Conservation (phyloP, 2,113 vertebrate genomes). For the Chloroceryle aenea region DNA sequence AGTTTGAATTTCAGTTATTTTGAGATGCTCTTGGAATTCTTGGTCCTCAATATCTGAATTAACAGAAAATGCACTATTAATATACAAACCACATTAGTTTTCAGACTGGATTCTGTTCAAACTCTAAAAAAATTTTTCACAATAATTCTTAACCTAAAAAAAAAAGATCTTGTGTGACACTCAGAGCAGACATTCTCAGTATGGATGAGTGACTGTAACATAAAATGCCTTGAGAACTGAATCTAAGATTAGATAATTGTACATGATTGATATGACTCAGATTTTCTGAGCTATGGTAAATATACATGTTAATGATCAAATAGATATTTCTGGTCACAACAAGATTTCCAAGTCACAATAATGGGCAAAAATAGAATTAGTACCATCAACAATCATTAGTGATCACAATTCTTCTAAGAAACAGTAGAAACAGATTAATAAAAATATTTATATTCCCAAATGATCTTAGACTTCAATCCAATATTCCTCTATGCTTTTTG, state of each 20-base stretch:
- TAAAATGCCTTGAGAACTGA: not conserved
- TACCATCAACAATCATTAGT: not conserved
- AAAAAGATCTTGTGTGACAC: not conserved
- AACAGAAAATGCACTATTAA: not conserved
- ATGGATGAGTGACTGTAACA: not conserved
- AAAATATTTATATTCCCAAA: not conserved
- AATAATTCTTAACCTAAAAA: not conserved
- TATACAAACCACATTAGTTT: not conserved
- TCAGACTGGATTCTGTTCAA: not conserved
- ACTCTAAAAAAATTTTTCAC: not conserved
- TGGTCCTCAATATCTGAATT: not conserved
- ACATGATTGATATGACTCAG: not conserved
- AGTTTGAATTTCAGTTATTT: conserved; percentile 9
- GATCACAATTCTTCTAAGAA: not conserved
- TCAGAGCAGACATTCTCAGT: not conserved
- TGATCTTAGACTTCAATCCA: not conserved
- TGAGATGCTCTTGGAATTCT: not conserved
- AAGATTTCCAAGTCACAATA: not conserved
- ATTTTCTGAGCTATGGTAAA: not conserved
- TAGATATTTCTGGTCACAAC: not conserved
- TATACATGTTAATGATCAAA: not conserved
- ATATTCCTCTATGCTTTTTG: not conserved
- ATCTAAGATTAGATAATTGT: not conserved
- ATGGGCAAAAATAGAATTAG: not conserved
- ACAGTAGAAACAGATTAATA: not conserved